Evolutionary conservation across 2,888 invertebrate species (phyloP), one percentile per base, ranked within the genome.

Genomic region (Itoplectis maculator): DNA sequence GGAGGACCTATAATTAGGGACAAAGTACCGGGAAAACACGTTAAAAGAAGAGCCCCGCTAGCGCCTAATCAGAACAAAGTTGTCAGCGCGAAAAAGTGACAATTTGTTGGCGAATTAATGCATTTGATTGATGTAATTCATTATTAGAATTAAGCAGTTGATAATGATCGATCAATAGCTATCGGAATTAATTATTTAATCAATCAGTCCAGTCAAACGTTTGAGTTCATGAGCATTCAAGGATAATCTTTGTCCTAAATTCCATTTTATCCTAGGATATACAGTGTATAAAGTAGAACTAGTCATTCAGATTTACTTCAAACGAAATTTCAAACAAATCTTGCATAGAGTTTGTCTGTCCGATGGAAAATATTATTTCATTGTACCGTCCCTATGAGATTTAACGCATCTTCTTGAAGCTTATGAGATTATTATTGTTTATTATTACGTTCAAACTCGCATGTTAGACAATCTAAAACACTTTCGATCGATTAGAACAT

Each of bases 11-110:
- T 83, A 1, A 70, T 85, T 18, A 90, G 88, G 42, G 88, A 90
- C 68, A 88, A 86, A 65, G 79, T 88, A 29, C 84, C 89, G 9
- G 90, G 89, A 63, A 92, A 91, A 59, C 88, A 90, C 45, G 87
- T 92, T 5, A 92, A 92, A 23, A 88, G 91, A 84, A 87, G 91
- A 83, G 92, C 92, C 0, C 91, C 92, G 0, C 83, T 89, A 20
- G 87, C 89, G 0, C 92, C 91, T 3, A 88, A 85, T 82, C 89
- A 88, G 54, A 87, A 85, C 47, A 88, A 87, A 81, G 54, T 72
- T 20, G 73, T 61, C 9, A 77, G 54, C 3, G 18, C 72, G 8
- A 79, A 81, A 20, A 75, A 74, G 37, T 66, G 56, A 83, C 63
- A 15, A 47, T 20, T 47, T 54, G 2, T 20, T 6, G 23, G 11